These are phyloP conservation scores for Halcyon senegalensis DNA, from an alignment of 2,113 vertebrate genomes.

Conservation along the genomic window DNA sequence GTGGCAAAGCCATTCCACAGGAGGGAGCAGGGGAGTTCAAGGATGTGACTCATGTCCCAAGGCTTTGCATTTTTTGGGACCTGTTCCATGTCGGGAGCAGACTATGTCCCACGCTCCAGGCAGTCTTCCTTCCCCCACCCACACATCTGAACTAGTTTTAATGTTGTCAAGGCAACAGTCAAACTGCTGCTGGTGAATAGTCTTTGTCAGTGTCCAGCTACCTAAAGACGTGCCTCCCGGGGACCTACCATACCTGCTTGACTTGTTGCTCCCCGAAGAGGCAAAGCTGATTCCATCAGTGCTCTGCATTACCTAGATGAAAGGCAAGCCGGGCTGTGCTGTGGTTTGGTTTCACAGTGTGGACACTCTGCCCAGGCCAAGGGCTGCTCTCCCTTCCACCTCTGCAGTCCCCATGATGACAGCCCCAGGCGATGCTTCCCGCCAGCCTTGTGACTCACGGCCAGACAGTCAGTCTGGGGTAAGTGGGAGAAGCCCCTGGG, in stretches of 20 bases:
- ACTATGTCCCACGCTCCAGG: not conserved
- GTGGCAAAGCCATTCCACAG: not conserved
- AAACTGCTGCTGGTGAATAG: not conserved
- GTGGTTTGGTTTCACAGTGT: not conserved
- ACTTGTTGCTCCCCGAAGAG: not conserved
- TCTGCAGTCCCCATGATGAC: not conserved
- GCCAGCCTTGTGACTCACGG: not conserved
- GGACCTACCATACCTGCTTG: not conserved
- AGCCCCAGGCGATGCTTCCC: not conserved
- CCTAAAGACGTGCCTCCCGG: not conserved
- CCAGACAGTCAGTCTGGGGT: not conserved
- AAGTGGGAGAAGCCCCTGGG: not conserved
- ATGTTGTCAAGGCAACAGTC: not conserved
- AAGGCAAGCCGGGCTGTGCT: not conserved
- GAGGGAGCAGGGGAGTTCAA: not conserved
- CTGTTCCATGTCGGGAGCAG: not conserved
- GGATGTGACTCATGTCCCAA: not conserved
- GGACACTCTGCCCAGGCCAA: not conserved
- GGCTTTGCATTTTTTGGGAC: conserved; percentile 6
- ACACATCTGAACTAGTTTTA: not conserved
- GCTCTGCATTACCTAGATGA: not conserved
- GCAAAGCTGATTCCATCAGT: not conserved
- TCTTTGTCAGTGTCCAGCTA: not conserved
- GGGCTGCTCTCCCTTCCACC: not conserved
- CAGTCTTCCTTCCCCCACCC: not conserved